A percentile compares a stretch with the other conserved stretches of the same genome.
These are phyloP conservation scores for Apamea anceps DNA, from an alignment of 2,888 invertebrate species.

Conservation along the genomic window DNA sequence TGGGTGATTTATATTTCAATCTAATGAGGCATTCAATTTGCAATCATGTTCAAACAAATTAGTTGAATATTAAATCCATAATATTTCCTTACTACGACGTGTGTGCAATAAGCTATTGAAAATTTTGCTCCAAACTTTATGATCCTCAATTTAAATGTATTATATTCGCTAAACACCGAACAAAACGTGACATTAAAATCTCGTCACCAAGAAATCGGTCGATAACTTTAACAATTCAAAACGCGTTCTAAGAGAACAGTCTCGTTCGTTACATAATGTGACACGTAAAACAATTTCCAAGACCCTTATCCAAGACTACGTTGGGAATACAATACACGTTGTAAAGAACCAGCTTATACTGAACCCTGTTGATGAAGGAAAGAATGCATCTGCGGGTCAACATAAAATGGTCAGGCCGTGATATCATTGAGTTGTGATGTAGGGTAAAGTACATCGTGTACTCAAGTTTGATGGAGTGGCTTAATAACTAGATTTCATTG, in stretches of 20 bases:
- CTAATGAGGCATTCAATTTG: constrained; percentile 1
- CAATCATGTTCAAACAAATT: background rate
- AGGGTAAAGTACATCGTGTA: constrained; percentile 58
- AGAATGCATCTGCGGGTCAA: constrained; percentile 39
- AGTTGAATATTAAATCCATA: background rate
- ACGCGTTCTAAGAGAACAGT: constrained; percentile 75
- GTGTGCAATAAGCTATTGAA: background rate
- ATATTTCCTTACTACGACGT: too few relatives aligned
- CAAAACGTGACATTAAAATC: constrained; percentile 57
- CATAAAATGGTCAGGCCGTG: constrained; percentile 50
- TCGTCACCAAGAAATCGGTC: constrained; percentile 58
- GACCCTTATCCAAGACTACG: constrained; percentile 79
- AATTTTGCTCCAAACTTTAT: constrained; percentile 9
- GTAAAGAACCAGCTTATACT: constrained; percentile 59
- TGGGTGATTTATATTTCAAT: constrained; percentile 2
- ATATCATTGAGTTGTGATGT: constrained; percentile 68
- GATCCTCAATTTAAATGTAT: constrained; percentile 39
- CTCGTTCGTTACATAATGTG: constrained; percentile 81
- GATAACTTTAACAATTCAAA: constrained; percentile 74
- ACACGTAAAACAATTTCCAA: constrained; percentile 85
- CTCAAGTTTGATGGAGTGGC: constrained; percentile 64
- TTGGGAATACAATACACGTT: constrained; percentile 78
- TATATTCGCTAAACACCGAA: constrained; percentile 14
- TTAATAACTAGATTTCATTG: constrained; percentile 64
- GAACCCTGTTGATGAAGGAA: constrained; percentile 45